These are phyloP conservation scores for Mya arenaria DNA, from an alignment of 1,140 invertebrate species.

Conservation along the genomic window DNA sequence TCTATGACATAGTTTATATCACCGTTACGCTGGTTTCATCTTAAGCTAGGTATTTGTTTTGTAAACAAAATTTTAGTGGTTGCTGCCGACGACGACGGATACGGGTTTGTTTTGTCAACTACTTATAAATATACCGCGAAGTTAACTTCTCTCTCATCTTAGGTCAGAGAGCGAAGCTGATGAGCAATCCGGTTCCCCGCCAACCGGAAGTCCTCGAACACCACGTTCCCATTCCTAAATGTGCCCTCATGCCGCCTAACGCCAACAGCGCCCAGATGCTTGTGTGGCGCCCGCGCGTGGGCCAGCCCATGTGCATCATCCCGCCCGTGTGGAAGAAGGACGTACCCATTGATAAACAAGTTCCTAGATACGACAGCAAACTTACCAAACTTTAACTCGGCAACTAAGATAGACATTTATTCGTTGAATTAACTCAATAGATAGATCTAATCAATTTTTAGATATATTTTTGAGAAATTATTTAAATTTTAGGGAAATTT, in stretches of 20 bases:
- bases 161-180: slow-evolving; percentile 75
- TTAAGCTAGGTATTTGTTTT: no score
- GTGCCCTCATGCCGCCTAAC: slow-evolving; percentile 80
- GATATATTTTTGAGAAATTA: background rate
- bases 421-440: background rate
- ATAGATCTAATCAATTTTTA: background rate
- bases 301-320: slow-evolving; percentile 73
- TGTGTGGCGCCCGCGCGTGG: slow-evolving; percentile 77
- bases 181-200: slow-evolving; percentile 71
- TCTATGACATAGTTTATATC: no score
- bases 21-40: no score
- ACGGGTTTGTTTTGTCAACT: no score
- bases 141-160: no score
- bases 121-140: no score
- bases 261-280: slow-evolving; percentile 81
- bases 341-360: slow-evolving; percentile 64
- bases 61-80: no score
- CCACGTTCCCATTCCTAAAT: slow-evolving; percentile 75
- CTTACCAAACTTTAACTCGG: slow-evolving; percentile 67
- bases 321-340: slow-evolving; percentile 76
- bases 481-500: no score
- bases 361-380: slow-evolving; percentile 66
- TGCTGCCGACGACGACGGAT: no score
- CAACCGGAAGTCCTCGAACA: slow-evolving; percentile 77
- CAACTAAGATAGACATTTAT: background rate